These are phyloP conservation scores for Hypothenemus hampei DNA, from an alignment of 1,140 invertebrate species.

Conservation along the genomic window DNA sequence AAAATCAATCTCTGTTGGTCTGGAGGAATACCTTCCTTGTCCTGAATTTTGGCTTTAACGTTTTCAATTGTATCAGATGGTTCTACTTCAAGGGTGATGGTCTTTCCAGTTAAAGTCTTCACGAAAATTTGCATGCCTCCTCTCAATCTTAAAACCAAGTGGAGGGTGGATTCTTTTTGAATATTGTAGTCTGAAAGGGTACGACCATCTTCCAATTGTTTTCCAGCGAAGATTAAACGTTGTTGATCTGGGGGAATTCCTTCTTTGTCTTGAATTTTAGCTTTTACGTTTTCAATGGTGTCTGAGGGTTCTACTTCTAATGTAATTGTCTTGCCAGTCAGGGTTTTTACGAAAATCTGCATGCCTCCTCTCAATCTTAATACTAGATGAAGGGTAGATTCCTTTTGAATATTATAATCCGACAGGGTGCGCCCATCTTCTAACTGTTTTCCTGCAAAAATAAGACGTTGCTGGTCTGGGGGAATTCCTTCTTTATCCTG, in stretches of 20 bases:
- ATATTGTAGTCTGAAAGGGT: slow-evolving; percentile 92
- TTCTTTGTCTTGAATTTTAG: slow-evolving; percentile 90
- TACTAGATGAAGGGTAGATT: slow-evolving; percentile 70
- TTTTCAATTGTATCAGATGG: slow-evolving; percentile 90
- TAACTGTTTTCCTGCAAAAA: slow-evolving; percentile 21
- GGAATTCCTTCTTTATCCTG: slow-evolving; percentile 20
- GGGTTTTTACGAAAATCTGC: slow-evolving; percentile 94
- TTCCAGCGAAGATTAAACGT: slow-evolving; percentile 85
- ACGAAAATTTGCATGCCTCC: slow-evolving; percentile 98
- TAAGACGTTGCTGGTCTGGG: slow-evolving; percentile 16
- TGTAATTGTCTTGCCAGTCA: slow-evolving; percentile 93
- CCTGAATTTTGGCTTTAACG: slow-evolving; percentile 91
- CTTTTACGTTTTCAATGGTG: slow-evolving; percentile 92
- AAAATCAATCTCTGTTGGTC: slow-evolving; percentile 88
- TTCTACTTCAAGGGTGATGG: slow-evolving; percentile 91
- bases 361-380: slow-evolving; percentile 73
- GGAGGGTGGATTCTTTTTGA: slow-evolving; percentile 88
- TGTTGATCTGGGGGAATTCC: slow-evolving; percentile 89
- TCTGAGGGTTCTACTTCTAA: slow-evolving; percentile 88
- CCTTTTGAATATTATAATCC: slow-evolving; percentile 77
- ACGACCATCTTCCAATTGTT: slow-evolving; percentile 90
- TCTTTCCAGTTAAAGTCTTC: slow-evolving; percentile 91
- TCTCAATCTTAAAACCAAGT: slow-evolving; percentile 84
- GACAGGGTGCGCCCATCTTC: slow-evolving; percentile 74
- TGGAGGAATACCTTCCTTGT: slow-evolving; percentile 86